Conservation (phyloP, 2,888 invertebrate genomes). For the Pristionchus japonicus region DNA sequence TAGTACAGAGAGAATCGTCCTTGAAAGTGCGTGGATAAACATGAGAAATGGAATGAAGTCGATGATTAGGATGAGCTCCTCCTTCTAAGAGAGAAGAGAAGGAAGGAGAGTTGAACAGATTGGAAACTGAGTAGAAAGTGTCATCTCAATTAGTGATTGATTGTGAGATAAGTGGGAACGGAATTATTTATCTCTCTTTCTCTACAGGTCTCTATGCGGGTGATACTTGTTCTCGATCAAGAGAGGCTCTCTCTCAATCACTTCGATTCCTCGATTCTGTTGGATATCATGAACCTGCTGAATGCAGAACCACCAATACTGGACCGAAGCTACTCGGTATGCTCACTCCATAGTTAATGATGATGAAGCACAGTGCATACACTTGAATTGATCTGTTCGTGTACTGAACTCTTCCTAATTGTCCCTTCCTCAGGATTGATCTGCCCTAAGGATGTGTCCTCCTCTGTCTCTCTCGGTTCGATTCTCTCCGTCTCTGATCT, state of each 20-base stretch:
- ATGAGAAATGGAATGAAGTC: neutral
- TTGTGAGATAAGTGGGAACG: neutral
- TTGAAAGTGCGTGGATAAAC: conserved; percentile 28
- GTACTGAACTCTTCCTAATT: neutral
- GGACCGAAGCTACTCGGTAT: conserved; percentile 62
- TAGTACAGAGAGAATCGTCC: neutral
- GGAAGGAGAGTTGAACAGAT: neutral
- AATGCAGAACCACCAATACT: conserved; percentile 63
- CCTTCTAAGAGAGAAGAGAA: neutral
- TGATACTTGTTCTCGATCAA: conserved; percentile 72
- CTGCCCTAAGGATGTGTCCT: conserved; percentile 68
- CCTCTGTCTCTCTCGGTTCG: conserved; percentile 64
- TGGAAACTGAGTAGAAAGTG: neutral
- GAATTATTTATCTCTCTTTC: conserved; percentile 30
- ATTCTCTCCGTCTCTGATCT: conserved; percentile 65
- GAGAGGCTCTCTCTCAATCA: conserved; percentile 71
- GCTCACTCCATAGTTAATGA: neutral
- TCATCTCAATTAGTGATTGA: neutral
- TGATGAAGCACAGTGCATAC: no score
- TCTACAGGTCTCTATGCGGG: conserved; percentile 71
- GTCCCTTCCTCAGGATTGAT: conserved; percentile 59
- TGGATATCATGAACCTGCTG: conserved; percentile 72
- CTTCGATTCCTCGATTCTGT: conserved; percentile 72
- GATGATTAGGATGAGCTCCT: neutral
- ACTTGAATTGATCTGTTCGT: no score